These are phyloP conservation scores for Heliconius himera DNA, from an alignment of 1,140 invertebrate species.

Conservation along the genomic window DNA sequence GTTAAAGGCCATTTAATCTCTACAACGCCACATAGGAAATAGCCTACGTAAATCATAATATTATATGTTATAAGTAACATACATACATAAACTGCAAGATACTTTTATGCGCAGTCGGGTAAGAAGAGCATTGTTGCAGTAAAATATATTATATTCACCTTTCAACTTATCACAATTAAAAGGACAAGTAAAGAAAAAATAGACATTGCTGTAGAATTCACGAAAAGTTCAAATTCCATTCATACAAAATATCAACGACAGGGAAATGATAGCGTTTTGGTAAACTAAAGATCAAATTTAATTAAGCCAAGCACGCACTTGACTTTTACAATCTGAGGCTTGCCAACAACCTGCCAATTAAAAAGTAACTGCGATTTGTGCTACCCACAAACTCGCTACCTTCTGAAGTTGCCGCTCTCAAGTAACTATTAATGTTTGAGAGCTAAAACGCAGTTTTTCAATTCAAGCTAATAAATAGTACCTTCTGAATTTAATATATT, in stretches of 20 bases:
- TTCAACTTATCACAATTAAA: neutral
- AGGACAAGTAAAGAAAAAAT: neutral
- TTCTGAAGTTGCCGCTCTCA: slow-evolving; percentile 13
- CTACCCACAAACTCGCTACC: slow-evolving; percentile 4
- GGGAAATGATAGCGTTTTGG: slow-evolving; percentile 17
- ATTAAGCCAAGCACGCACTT: slow-evolving; percentile 25
- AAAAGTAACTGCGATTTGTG: slow-evolving; percentile 26
- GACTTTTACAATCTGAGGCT: slow-evolving; percentile 25
- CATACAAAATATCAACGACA: slow-evolving; percentile 1
- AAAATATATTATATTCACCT: neutral
- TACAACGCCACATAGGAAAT: no score
- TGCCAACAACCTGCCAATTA: slow-evolving; percentile 28
- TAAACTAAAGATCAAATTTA: slow-evolving; percentile 24
- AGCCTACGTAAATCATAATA: no score
- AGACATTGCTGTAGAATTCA: neutral
- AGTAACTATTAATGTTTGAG: slow-evolving; percentile 18
- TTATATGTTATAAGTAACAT: no score
- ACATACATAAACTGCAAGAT: no score
- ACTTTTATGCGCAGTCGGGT: no score
- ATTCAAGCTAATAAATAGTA: neutral
- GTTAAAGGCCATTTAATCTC: no score
- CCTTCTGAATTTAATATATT: neutral
- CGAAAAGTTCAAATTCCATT: neutral
- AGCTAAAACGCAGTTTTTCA: slow-evolving; percentile 20
- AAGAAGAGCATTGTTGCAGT: no score